phyloP scores from a whole-genome alignment of 2,888 invertebrate species.

The Drosophila barbarae region DNA sequence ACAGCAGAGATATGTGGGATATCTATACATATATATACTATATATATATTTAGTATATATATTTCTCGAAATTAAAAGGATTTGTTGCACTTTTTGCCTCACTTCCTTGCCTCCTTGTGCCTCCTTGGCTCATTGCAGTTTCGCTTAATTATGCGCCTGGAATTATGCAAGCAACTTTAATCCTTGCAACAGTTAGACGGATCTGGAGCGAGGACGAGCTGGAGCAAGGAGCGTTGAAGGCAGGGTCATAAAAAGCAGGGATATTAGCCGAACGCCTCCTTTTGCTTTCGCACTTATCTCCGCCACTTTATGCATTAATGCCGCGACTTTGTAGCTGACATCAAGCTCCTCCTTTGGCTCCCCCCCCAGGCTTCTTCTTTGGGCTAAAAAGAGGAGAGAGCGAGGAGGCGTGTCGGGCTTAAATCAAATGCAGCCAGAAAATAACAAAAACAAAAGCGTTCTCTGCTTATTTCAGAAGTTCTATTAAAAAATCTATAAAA shows the following conservation, averaged over 20 bases:
- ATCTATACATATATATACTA: no score
- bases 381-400: background rate
- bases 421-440: conserved; percentile 37
- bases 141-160: conserved; percentile 62
- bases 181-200: conserved; percentile 43
- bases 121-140: conserved; percentile 26
- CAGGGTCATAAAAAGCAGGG: conserved; percentile 22
- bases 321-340: conserved; percentile 52
- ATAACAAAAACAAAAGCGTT: background rate
- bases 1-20: background rate
- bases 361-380: background rate
- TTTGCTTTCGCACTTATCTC: conserved; percentile 48
- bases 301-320: conserved; percentile 68
- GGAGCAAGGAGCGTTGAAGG: background rate
- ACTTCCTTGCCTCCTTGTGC: background rate
- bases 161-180: conserved; percentile 71
- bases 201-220: background rate
- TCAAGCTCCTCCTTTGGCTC: conserved; percentile 7
- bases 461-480: no score
- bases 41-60: background rate
- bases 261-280: conserved; percentile 46
- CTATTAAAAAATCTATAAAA: background rate
- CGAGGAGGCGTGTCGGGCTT: conserved; percentile 29
- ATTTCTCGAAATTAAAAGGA: background rate
- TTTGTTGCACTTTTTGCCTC: background rate